Evolutionary conservation across 2,797 vertebrate species (phyloP).

Genomic region (Pampus argenteus): DNA sequence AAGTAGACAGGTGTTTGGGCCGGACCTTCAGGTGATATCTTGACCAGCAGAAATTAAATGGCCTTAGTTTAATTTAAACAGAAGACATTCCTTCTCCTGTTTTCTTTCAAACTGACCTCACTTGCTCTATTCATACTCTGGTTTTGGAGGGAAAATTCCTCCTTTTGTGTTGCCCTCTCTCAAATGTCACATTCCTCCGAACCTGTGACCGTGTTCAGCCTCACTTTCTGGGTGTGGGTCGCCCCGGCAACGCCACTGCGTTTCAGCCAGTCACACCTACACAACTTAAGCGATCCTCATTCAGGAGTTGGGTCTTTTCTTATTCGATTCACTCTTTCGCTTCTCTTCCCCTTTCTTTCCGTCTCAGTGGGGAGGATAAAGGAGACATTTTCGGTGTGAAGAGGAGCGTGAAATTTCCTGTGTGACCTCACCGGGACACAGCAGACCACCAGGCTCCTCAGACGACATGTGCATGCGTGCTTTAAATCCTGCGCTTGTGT

Average conservation of each 20-base stretch:
- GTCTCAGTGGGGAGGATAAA: conserved; percentile 60
- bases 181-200: conserved; percentile 73
- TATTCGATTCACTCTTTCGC: conserved; percentile 47
- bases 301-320: conserved; percentile 27
- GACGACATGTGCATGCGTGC: conserved; percentile 27
- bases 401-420: conserved; percentile 76
- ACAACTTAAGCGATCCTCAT: conserved; percentile 61
- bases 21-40: neutral
- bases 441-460: conserved; percentile 70
- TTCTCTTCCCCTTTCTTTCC: conserved; percentile 45
- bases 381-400: conserved; percentile 77
- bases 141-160: conserved; percentile 71
- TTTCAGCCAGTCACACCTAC: conserved; percentile 60
- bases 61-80: conserved; percentile 30
- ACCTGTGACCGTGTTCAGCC: conserved; percentile 56
- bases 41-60: neutral
- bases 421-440: conserved; percentile 67
- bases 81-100: conserved; percentile 45
- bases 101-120: conserved; percentile 37
- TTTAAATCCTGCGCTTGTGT: conserved; percentile 10
- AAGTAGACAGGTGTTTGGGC: neutral
- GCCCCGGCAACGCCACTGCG: conserved; percentile 35
- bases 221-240: conserved; percentile 59
- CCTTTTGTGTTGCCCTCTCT: conserved; percentile 46
- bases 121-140: conserved; percentile 29